Conservation (phyloP, 1,140 invertebrate genomes). For the Ladona fulva region DNA sequence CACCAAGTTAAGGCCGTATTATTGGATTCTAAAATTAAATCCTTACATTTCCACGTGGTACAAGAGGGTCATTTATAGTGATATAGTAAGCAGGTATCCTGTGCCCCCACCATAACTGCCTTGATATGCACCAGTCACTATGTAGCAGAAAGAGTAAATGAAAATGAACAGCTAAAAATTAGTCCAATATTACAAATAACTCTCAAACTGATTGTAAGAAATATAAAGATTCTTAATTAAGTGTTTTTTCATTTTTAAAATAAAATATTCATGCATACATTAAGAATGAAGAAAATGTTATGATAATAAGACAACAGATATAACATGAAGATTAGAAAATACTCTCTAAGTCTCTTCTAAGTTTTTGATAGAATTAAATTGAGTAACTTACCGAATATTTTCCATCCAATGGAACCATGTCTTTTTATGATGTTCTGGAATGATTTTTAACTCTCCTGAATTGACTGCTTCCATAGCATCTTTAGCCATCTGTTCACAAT, state of each 20-base stretch:
- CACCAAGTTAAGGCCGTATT: too few relatives aligned
- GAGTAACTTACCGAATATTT: constrained; percentile 49
- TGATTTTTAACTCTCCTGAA: constrained; percentile 76
- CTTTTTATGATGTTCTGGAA: constrained; percentile 86
- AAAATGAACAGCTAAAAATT: constrained; percentile 16
- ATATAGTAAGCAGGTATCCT: constrained; percentile 92
- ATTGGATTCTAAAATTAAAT: too few relatives aligned
- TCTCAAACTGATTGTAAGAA: constrained; percentile 12
- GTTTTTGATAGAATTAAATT: constrained; percentile 15
- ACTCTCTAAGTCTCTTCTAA: too few relatives aligned
- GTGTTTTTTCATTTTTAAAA: too few relatives aligned
- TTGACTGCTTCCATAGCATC: constrained; percentile 72
- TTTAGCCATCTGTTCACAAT: constrained; percentile 73
- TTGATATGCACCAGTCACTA: constrained; percentile 80
- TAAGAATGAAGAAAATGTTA: too few relatives aligned
- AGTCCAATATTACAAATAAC: not conserved
- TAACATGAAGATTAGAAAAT: too few relatives aligned
- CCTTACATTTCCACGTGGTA: constrained; percentile 33
- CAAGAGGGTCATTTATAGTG: constrained; percentile 44
- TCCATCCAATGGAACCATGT: constrained; percentile 96
- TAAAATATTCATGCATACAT: too few relatives aligned
- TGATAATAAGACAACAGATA: too few relatives aligned
- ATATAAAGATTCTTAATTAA: constrained; percentile 20
- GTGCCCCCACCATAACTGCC: constrained; percentile 99
- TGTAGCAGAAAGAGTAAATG: constrained; percentile 12